Percentiles rank a stretch among this genome's conserved stretches.
Evolutionary conservation across 1,140 invertebrate genomes (phyloP).

Genomic region (Sycobia sp.): DNA sequence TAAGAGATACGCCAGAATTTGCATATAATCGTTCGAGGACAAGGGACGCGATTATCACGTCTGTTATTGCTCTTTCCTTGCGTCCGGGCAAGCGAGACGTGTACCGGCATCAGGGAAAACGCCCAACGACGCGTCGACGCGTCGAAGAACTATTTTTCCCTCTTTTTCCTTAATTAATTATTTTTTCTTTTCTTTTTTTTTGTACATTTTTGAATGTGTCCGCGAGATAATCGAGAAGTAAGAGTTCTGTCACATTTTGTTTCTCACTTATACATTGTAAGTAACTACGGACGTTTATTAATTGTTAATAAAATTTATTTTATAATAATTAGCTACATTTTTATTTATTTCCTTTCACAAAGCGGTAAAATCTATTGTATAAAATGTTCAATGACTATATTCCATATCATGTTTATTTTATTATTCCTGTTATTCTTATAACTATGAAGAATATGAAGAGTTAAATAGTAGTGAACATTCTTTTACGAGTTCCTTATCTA

Average conservation of each 20-base stretch:
- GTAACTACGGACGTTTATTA: conserved; percentile 29
- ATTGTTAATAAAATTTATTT: conserved; percentile 37
- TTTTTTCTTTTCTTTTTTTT: conserved; percentile 20
- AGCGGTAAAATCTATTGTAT: neutral
- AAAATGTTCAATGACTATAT: neutral
- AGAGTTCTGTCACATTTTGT: conserved; percentile 1
- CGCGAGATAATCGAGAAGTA: conserved; percentile 2
- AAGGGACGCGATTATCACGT: too few species aligned
- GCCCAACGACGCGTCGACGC: conserved; percentile 1
- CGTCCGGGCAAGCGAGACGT: too few species aligned
- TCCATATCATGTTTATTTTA: neutral
- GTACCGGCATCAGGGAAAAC: too few species aligned
- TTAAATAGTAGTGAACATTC: too few species aligned
- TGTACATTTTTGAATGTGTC: conserved; percentile 24
- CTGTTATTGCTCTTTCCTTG: too few species aligned
- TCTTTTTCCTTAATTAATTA: too few species aligned
- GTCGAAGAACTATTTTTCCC: conserved; percentile 5
- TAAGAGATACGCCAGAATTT: neutral
- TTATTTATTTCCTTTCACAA: conserved; percentile 43
- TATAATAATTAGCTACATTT: conserved; percentile 12
- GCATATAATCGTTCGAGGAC: too few species aligned
- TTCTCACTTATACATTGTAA: conserved; percentile 28
- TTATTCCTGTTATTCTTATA: neutral
- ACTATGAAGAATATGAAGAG: too few species aligned
- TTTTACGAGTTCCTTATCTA: too few species aligned